Conservation (phyloP, 2,888 invertebrate genomes). For the Philereme transversata region DNA sequence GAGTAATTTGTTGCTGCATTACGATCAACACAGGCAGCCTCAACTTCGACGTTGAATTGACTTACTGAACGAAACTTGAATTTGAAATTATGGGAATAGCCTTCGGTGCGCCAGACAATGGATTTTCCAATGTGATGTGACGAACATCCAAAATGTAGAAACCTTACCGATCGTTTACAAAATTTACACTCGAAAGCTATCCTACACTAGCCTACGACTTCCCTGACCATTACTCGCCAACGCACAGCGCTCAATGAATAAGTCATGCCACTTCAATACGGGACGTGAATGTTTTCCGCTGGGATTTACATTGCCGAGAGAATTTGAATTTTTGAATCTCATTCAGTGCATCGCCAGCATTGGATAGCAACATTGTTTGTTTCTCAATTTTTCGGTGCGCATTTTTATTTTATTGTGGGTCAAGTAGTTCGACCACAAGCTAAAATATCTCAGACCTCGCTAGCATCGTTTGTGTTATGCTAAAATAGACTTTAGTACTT, state of each 20-base stretch:
- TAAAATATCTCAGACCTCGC: no score
- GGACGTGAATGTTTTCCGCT: conserved; percentile 44
- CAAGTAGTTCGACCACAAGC: no score
- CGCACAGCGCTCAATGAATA: conserved; percentile 44
- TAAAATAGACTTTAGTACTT: no score
- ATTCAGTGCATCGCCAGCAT: conserved; percentile 34
- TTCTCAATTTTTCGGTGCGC: conserved; percentile 17
- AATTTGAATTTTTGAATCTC: conserved; percentile 50
- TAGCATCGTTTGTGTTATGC: no score
- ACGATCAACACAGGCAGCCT: no score
- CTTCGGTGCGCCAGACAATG: no score
- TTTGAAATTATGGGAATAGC: no score
- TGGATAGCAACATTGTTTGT: conserved; percentile 21
- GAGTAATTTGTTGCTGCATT: no score
- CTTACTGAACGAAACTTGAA: no score
- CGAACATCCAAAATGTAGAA: no score
- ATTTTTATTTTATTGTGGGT: conserved; percentile 15
- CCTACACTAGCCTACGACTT: background rate
- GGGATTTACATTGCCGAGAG: conserved; percentile 44
- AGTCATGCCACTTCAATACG: conserved; percentile 50
- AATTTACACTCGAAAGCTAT: background rate
- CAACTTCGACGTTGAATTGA: no score
- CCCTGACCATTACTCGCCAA: conserved; percentile 22
- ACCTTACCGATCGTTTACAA: background rate
- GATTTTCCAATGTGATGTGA: no score